Conservation (phyloP, 2,888 invertebrate species). For the Cerceris ruficornis region DNA sequence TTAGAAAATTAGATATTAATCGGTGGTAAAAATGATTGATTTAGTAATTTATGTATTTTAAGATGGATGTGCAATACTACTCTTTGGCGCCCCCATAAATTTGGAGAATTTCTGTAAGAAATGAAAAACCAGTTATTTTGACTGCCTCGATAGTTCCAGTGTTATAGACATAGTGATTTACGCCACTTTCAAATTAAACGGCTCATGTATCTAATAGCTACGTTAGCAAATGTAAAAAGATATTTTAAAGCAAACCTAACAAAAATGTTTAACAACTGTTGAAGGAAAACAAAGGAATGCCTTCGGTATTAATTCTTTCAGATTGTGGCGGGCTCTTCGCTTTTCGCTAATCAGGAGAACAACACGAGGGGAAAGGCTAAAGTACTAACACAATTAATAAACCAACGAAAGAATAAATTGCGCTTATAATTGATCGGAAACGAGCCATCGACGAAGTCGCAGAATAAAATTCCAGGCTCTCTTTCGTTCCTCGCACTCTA, state of each 20-base stretch:
- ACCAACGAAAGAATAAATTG: conserved; percentile 28
- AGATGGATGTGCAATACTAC: too few relatives aligned
- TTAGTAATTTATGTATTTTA: too few relatives aligned
- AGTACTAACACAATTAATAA: conserved; percentile 64
- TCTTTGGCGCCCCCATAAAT: too few relatives aligned
- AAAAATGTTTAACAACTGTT: neutral
- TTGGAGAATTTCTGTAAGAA: too few relatives aligned
- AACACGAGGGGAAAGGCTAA: conserved; percentile 22
- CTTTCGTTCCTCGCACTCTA: conserved; percentile 50
- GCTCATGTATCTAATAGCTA: too few relatives aligned
- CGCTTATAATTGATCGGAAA: conserved; percentile 1
- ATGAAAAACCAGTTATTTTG: too few relatives aligned
- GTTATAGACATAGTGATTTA: too few relatives aligned
- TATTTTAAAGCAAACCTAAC: neutral
- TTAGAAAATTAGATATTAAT: too few relatives aligned
- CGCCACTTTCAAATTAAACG: too few relatives aligned
- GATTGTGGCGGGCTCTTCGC: conserved; percentile 77
- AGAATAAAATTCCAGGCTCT: neutral
- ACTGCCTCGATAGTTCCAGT: too few relatives aligned
- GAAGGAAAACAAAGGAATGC: conserved; percentile 59
- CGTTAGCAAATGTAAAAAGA: neutral
- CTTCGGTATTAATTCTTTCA: conserved; percentile 77
- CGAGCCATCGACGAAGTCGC: conserved; percentile 5
- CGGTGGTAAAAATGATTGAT: too few relatives aligned
- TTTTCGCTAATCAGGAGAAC: conserved; percentile 65